Percentiles rank a stretch among this genome's conserved stretches.
These are phyloP conservation scores for Ophiodon elongatus DNA, from an alignment of 2,113 vertebrate species.

Conservation along the genomic window DNA sequence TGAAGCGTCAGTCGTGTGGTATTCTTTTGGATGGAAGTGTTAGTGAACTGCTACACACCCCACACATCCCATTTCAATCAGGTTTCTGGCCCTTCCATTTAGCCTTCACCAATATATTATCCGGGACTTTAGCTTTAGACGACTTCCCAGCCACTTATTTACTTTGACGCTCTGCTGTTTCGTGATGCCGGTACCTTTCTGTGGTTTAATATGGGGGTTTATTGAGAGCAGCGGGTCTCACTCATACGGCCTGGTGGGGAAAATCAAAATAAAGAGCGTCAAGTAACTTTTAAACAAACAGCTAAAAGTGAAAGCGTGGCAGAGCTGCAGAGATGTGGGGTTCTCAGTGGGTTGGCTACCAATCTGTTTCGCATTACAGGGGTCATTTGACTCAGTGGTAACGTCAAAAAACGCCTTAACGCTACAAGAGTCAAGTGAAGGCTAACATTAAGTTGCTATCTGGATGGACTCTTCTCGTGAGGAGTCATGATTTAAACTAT, in stretches of 20 bases:
- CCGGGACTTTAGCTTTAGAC: too few species aligned
- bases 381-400: neutral
- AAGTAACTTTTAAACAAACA: neutral
- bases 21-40: slow-evolving; percentile 1
- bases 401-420: slow-evolving; percentile 16
- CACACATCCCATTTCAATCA: too few species aligned
- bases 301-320: neutral
- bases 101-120: neutral
- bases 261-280: neutral
- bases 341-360: neutral
- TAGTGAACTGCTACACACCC: neutral
- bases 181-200: neutral
- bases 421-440: slow-evolving; percentile 1
- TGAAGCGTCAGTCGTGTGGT: neutral
- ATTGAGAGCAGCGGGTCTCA: neutral
- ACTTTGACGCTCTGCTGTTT: too few species aligned
- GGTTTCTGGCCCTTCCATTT: too few species aligned
- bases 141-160: too few species aligned
- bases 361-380: neutral
- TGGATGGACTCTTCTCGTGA: neutral
- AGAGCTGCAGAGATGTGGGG: slow-evolving; percentile 7
- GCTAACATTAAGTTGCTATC: neutral
- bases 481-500: neutral
- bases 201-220: neutral
- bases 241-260: neutral